Percentiles rank a stretch among this genome's conserved stretches.
phyloP scores from a whole-genome alignment of 2,113 vertebrate genomes.

The Himantopus leucocephalus region DNA sequence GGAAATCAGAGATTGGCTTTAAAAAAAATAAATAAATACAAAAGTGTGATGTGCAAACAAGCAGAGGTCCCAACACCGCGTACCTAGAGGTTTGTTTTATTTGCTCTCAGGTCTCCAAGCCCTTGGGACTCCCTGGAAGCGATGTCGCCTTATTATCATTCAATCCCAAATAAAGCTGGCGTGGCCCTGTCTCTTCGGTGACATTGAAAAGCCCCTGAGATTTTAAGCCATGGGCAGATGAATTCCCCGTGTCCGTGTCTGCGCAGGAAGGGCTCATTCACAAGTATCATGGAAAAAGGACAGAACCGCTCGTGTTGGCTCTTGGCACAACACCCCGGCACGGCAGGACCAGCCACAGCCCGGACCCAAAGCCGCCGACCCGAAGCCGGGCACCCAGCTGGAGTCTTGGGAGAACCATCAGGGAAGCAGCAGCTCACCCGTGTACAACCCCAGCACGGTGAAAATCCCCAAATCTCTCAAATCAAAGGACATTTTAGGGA shows the following conservation, averaged over 20 bases:
- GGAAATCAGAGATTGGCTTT: background rate
- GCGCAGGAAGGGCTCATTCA: background rate
- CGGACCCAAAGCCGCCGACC: accelerated
- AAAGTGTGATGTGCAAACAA: background rate
- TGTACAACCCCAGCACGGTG: background rate
- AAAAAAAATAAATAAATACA: background rate
- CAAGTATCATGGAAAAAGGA: accelerated
- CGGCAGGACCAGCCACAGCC: background rate
- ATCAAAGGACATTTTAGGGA: background rate
- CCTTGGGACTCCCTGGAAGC: background rate
- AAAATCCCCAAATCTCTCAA: background rate
- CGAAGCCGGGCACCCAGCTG: background rate
- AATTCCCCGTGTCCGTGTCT: accelerated
- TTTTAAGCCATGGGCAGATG: background rate
- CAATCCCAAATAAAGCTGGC: background rate
- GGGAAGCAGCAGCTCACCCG: background rate
- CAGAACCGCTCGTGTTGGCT: accelerated
- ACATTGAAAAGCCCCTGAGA: background rate
- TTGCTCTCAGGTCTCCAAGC: background rate
- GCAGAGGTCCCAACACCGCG: background rate
- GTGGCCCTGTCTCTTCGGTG: background rate
- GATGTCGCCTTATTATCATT: accelerated
- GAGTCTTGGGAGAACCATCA: background rate
- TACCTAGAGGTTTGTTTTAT: background rate
- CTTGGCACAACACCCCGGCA: background rate